Conservation (phyloP, 2,113 vertebrate species). For the Pseudorectes ferrugineus region DNA sequence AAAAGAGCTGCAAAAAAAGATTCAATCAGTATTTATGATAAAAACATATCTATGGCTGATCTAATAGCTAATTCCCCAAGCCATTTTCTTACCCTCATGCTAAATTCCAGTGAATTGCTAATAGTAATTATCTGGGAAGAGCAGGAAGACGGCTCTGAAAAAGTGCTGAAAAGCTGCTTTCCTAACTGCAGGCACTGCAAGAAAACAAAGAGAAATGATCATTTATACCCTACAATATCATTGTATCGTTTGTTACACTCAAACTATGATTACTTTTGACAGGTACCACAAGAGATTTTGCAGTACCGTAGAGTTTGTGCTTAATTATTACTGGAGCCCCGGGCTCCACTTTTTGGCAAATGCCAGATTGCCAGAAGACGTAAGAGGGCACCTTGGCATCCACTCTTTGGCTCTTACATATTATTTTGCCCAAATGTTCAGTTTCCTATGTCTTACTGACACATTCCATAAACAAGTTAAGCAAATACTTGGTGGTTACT, state of each 20-base stretch:
- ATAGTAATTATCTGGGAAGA: not conserved
- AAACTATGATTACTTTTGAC: not conserved
- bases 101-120: not conserved
- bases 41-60: not conserved
- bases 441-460: not conserved
- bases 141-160: not conserved
- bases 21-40: not conserved
- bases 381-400: no score
- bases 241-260: not conserved
- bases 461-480: not conserved
- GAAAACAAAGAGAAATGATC: not conserved
- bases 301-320: not conserved
- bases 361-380: not conserved
- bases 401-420: accelerated
- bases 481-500: not conserved
- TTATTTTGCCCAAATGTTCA: not conserved
- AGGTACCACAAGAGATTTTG: not conserved
- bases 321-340: not conserved
- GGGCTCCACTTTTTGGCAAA: not conserved
- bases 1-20: not conserved
- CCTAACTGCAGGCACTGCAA: not conserved
- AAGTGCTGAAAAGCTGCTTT: not conserved
- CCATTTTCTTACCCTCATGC: not conserved
- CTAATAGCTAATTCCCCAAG: not conserved
- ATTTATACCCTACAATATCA: not conserved